Evolutionary conservation across 2,888 invertebrate species (phyloP).

Genomic region (Seira ritae): DNA sequence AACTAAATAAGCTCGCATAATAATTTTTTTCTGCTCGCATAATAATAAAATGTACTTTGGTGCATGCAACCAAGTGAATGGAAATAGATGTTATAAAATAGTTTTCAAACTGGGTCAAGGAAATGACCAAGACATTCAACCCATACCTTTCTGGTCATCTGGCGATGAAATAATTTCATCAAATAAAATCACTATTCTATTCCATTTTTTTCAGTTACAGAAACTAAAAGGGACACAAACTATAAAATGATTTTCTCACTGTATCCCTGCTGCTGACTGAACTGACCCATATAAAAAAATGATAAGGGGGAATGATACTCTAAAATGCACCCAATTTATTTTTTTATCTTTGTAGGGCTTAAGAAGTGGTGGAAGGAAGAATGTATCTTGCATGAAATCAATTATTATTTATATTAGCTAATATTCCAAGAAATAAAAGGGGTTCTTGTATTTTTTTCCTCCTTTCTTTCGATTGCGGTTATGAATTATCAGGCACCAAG

Average conservation of each 20-base stretch:
- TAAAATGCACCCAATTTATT: background rate
- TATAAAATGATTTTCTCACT: slow-evolving; percentile 40
- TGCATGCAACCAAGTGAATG: slow-evolving; percentile 55
- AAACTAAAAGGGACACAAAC: slow-evolving; percentile 20
- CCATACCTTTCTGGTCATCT: slow-evolving; percentile 64
- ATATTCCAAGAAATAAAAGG: too few relatives aligned
- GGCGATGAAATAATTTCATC: slow-evolving; percentile 60
- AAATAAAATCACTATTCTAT: slow-evolving; percentile 33
- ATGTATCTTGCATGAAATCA: background rate
- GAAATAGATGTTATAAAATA: slow-evolving; percentile 48
- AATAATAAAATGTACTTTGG: background rate
- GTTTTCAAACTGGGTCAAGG: slow-evolving; percentile 66
- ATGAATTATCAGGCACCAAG: too few relatives aligned
- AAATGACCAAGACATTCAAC: slow-evolving; percentile 68
- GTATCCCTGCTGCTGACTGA: slow-evolving; percentile 36
- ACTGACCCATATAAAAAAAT: slow-evolving; percentile 48
- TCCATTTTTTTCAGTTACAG: slow-evolving; percentile 18
- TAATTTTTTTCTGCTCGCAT: background rate
- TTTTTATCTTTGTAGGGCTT: background rate
- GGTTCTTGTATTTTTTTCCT: too few relatives aligned
- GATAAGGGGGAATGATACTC: background rate
- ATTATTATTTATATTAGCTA: background rate
- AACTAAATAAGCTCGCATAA: background rate
- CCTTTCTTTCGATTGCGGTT: too few relatives aligned
- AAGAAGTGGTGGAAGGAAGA: slow-evolving; percentile 2